Evolutionary conservation across 2,113 vertebrate genomes (phyloP), one percentile per base, ranked within the genome.

Genomic region (Vulpes ferrilata): DNA sequence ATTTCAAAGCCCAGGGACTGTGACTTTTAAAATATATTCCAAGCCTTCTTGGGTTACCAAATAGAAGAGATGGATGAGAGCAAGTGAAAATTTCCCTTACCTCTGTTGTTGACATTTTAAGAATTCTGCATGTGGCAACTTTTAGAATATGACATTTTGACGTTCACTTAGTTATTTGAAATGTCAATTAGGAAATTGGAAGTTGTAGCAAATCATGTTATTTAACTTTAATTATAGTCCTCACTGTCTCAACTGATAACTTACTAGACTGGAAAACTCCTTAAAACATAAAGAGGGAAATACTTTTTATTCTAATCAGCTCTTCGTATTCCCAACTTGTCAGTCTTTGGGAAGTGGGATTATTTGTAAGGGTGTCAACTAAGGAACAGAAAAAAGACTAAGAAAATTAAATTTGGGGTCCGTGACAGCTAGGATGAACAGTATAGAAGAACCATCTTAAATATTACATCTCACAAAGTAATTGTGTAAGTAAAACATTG

Each of bases 161-260:
- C 97, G 74, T 96, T 98, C 92, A 95, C 23, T 96, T 98, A 93
- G 80, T 91, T 97, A 98, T 97, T 80, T 96, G 96, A 97, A 98
- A 98, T 95, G 95, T 82, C 89, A 96, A 97, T 98, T 98, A 97
- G 96, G 65, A 98, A 98, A 97, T 96, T 97, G 95, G 30, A 98
- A 96, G 90, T 95, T 93, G 60, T 83, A 95, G 12, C 59, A 97
- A 97, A 98, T 89, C 38, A 85, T 97, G 55, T 93, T 94, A 76
- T 98, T 98, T 97, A 97, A 69, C 73, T 97, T 98, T 97, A 98
- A 97, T 98, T 98, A 97, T 84, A 95, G 94, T 97, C 76, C 35
- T 95, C 87, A 95, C 80, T 96, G 27, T 97, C 88, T 98, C 87
- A 95, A 92, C 84, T 69, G 83, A 86, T 96, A 90, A 67, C 71